Evolutionary conservation across 2,113 vertebrate species (phyloP).

Genomic region (Odontesthes bonariensis): DNA sequence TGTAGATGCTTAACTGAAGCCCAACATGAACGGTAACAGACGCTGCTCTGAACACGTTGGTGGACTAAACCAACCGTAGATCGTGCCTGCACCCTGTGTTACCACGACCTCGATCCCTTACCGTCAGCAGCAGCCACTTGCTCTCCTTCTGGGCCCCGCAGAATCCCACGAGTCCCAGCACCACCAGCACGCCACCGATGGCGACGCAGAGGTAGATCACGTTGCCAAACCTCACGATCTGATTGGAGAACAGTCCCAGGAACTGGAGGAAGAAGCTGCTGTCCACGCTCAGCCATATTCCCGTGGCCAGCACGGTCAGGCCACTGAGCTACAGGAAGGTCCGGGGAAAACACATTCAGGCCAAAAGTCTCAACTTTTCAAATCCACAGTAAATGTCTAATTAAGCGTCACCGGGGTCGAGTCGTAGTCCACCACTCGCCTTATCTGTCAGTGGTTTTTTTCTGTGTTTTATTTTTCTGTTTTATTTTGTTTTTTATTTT

Average conservation of each 20-base stretch:
- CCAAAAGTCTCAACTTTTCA: too few species aligned
- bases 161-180: conserved; percentile 90
- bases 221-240: conserved; percentile 82
- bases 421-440: too few species aligned
- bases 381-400: too few species aligned
- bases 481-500: too few species aligned
- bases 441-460: too few species aligned
- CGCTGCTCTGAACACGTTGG: too few species aligned
- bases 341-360: not conserved
- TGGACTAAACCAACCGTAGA: too few species aligned
- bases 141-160: conserved; percentile 88
- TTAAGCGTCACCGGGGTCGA: too few species aligned
- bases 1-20: too few species aligned
- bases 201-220: conserved; percentile 89
- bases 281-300: conserved; percentile 90
- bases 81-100: too few species aligned
- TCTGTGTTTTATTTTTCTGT: too few species aligned
- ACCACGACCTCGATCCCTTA: conserved; percentile 59
- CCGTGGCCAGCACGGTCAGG: conserved; percentile 83
- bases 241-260: conserved; percentile 77
- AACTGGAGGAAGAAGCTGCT: conserved; percentile 80
- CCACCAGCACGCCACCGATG: conserved; percentile 83
- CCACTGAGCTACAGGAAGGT: conserved; percentile 84
- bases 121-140: conserved; percentile 92
- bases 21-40: too few species aligned